Conservation (phyloP, 2,797 vertebrate species). For the Xenopus petersii region DNA sequence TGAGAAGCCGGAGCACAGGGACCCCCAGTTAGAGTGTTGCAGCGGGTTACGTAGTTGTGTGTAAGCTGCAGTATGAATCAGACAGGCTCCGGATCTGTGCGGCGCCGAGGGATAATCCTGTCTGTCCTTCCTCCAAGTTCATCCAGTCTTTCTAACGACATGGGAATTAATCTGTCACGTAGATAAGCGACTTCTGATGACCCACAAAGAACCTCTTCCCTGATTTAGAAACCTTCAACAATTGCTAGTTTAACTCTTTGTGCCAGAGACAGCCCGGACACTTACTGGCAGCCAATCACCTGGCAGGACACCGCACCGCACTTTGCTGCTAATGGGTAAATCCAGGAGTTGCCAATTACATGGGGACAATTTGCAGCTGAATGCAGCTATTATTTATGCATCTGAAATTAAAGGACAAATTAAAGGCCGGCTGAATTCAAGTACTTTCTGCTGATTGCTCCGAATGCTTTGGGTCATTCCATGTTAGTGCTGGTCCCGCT, state of each 20-base stretch:
- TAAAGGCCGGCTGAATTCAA: not conserved
- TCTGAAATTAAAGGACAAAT: not conserved
- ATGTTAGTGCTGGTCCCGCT: conserved; percentile 23
- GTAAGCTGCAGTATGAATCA: conserved; percentile 10
- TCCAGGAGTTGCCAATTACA: not conserved
- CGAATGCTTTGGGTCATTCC: conserved; percentile 9
- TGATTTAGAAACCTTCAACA: not conserved
- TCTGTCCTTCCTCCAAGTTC: conserved; percentile 33
- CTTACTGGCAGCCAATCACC: not conserved
- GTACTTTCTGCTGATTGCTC: conserved; percentile 13
- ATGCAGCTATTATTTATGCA: conserved; percentile 8
- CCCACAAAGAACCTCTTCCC: not conserved
- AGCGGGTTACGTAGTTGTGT: too few relatives aligned
- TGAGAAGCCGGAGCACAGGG: too few relatives aligned
- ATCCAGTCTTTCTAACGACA: conserved; percentile 14
- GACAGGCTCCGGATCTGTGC: not conserved
- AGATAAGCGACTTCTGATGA: conserved; percentile 20
- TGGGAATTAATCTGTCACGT: conserved; percentile 16
- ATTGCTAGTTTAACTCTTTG: not conserved
- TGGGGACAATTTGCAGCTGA: not conserved
- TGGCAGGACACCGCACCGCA: not conserved
- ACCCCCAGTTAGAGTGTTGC: too few relatives aligned
- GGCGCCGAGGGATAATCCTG: conserved; percentile 1
- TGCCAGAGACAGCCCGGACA: not conserved
- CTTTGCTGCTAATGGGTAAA: not conserved